Evolutionary conservation across 2,888 invertebrate genomes (phyloP), one percentile per base, ranked within the genome.

Genomic region (Heliconius ethilla): DNA sequence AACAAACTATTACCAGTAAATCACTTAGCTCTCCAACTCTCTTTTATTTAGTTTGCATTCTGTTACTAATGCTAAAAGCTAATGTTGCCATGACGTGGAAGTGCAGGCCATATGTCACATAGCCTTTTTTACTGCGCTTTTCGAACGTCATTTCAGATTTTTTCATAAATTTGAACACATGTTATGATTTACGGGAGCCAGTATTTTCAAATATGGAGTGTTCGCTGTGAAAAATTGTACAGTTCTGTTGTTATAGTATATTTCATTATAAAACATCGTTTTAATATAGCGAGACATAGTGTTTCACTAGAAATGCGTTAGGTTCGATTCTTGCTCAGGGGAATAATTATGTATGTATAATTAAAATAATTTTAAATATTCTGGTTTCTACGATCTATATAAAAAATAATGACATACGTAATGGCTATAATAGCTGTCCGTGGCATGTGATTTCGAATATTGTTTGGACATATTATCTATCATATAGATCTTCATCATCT

Each of bases 21-120:
- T 77, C 77, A 77, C 77, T 66, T 45, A 45, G 11, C 40, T 74
- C 70, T 70, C 33, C 33, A 5, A 40, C 25, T 69, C 69, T 40
- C 72, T 55, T 59, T 75, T 79, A 75, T 80, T 79, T 78, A 70
- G 67, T 62, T 75, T 78, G 33, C 45, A 25, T 79, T 75, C 70
- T 78, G 76, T 76, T 75, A 75, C 75, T 81, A 81, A 79, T 79
- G 70, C 79, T 79, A 79, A 81, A 81, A 81, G 79, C 80, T 75
- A 78, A 78, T 79, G 80, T 78, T 80, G 69, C 78, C 73, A 25
- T 79, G 76, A 79, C 80, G 66, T 72, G 81, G 75, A 81, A 77
- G 77, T 79, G 78, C 75, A 79, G 78, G 77, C 76, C 73, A 80
- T 80, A 76, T 79, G 80, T 76, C 78, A 81, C 72, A 73, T 22